phyloP scores from a whole-genome alignment of 2,888 invertebrate genomes.

The Sylvicola fuscatus region DNA sequence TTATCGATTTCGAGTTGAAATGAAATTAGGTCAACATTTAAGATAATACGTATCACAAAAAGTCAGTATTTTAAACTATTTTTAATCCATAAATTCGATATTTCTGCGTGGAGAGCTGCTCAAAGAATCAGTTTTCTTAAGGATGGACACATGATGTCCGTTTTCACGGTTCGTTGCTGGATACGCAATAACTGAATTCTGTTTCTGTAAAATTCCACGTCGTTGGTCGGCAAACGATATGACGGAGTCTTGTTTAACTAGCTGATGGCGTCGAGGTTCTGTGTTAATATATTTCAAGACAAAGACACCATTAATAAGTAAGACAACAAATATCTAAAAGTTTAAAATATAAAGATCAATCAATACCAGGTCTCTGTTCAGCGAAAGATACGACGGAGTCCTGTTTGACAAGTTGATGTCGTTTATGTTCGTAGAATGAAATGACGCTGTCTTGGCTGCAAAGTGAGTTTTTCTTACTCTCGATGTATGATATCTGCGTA shows the following conservation, averaged over 20 bases:
- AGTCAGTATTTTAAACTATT: too few species aligned
- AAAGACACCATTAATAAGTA: too few species aligned
- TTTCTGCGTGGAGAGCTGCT: slow-evolving; percentile 21
- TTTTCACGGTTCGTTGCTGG: slow-evolving; percentile 14
- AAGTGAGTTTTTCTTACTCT: slow-evolving; percentile 9
- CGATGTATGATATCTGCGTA: slow-evolving; percentile 14
- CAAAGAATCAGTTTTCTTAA: slow-evolving; percentile 25
- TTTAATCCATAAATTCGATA: slow-evolving; percentile 22
- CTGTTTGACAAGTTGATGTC: slow-evolving; percentile 24
- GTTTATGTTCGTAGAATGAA: slow-evolving; percentile 18
- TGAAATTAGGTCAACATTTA: too few species aligned
- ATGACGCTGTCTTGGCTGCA: slow-evolving; percentile 13
- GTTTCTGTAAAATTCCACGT: slow-evolving; percentile 21
- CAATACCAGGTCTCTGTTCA: slow-evolving; percentile 22
- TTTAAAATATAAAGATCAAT: too few species aligned
- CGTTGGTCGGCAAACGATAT: slow-evolving; percentile 26
- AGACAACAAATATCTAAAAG: too few species aligned
- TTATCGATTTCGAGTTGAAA: not conserved
- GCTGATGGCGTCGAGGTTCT: slow-evolving; percentile 22
- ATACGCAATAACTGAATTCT: slow-evolving; percentile 23
- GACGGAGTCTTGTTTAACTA: slow-evolving; percentile 25
- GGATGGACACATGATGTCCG: slow-evolving; percentile 24
- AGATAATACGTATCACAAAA: too few species aligned
- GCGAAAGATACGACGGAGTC: slow-evolving; percentile 26
- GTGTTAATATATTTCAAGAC: not conserved